Percentiles rank a stretch among this genome's conserved stretches.
Evolutionary conservation across 2,113 vertebrate genomes (phyloP).

Genomic region (Typhlomys cinereus): DNA sequence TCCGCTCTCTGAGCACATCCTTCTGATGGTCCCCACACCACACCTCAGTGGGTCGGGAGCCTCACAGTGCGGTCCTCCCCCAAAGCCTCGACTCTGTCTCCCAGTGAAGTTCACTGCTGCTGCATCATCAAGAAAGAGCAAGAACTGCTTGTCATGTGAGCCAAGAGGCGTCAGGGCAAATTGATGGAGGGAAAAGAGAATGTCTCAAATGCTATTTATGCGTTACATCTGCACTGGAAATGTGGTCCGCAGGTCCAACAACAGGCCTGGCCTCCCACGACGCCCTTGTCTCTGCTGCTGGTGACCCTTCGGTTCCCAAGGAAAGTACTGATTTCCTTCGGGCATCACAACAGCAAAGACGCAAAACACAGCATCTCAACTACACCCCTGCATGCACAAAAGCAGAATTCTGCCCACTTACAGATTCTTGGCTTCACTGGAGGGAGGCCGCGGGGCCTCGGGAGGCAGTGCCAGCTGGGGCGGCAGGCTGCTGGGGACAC

Average conservation of each 20-base stretch:
- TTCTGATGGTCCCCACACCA: no score
- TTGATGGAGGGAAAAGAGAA: neutral
- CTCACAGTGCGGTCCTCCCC: no score
- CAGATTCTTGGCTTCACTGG: neutral
- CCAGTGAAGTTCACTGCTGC: no score
- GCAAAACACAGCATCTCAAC: neutral
- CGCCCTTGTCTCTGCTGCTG: neutral
- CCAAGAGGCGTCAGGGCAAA: neutral
- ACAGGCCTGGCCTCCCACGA: neutral
- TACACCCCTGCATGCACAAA: neutral
- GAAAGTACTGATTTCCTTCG: neutral
- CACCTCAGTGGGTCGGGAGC: no score
- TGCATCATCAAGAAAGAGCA: neutral
- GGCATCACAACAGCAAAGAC: neutral
- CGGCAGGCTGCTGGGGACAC: no score
- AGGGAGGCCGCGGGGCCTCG: neutral
- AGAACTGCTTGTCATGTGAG: neutral
- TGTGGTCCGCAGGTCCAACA: neutral
- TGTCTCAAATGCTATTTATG: neutral
- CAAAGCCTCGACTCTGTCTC: no score
- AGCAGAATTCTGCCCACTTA: neutral
- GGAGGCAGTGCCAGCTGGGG: no score
- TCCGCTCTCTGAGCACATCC: no score
- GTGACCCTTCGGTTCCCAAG: conserved; percentile 1
- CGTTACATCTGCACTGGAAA: conserved; percentile 11